These are phyloP conservation scores for Pedionomus torquatus DNA, from an alignment of 2,113 vertebrate species.

Conservation along the genomic window DNA sequence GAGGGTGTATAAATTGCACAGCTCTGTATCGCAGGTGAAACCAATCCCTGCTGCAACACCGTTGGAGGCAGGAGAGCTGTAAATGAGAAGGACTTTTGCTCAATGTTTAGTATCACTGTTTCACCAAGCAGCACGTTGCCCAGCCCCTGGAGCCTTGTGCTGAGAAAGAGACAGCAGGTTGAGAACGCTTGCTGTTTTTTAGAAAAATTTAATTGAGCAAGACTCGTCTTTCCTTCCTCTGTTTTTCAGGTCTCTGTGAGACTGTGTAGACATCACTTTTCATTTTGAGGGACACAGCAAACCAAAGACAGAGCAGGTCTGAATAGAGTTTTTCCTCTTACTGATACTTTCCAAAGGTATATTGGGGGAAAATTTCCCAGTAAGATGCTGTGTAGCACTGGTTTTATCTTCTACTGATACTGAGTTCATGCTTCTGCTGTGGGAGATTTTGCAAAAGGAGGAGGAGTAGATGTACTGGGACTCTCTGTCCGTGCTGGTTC, in stretches of 20 bases:
- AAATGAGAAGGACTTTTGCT: not conserved
- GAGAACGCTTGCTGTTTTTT: not conserved
- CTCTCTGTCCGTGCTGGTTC: not conserved
- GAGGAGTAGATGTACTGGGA: not conserved
- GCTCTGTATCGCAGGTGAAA: not conserved
- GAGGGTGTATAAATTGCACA: not conserved
- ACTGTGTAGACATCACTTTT: not conserved
- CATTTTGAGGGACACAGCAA: not conserved
- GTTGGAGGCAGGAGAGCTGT: not conserved
- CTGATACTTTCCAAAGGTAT: not conserved
- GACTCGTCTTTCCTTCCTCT: not conserved
- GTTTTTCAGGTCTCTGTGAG: not conserved
- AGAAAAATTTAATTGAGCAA: not conserved
- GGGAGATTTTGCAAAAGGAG: not conserved
- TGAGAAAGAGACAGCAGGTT: not conserved
- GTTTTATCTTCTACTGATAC: not conserved
- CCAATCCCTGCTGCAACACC: conserved; percentile 1
- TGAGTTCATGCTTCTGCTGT: not conserved
- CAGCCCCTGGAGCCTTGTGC: not conserved
- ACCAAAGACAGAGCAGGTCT: not conserved
- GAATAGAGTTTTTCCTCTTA: not conserved
- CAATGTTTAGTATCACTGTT: not conserved
- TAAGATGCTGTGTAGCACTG: not conserved
- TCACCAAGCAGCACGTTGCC: not conserved
- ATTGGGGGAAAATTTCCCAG: not conserved